Evolutionary conservation across 1,140 invertebrate species (phyloP), one percentile per base, ranked within the genome.

Genomic region (Drosophila subpulchrella): DNA sequence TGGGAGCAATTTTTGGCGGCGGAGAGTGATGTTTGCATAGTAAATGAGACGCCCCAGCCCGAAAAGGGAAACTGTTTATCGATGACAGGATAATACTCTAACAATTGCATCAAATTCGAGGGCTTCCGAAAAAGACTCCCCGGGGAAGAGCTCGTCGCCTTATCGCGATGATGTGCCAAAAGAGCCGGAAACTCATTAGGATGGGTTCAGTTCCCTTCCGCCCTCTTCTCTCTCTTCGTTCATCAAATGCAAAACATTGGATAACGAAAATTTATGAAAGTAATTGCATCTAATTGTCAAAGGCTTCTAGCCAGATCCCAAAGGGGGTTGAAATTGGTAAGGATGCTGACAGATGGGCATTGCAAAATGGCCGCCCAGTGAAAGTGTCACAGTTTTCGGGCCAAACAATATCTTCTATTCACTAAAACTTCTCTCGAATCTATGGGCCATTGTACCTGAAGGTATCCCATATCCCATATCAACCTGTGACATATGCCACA

Each of bases 201-300:
- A 58, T 74, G 60, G 36, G 66, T 60, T 42, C 15, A 2, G 1
- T 20, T 27, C 27, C 50, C 50, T 12, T 53, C 32, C 50, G 57
- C 36, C 61, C 61, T 27, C 30, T 11, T 48, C 41, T 27, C 58
- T 62, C 70, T 63, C 57, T 27, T 63, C n/a, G n/a, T n/a, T 73
- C 70, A 75, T 74, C 58, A 66, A 75, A 58, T 47, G 47, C 54
- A 41, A 76, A 76, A 38, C 72, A 67, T 75, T 66, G 54, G 61
- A 74, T 67, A 57, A 53, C 62, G 39, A 20, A 71, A 61, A 76
- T 61, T 81, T 81, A 76, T 81, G 59, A 76, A 81, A 81, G 54
- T 75, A 80, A 80, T 80, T 81, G 71, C 78, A 71, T 59, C 58
- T 81, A 80, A 81, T 71, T 70, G 56, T 58, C 44, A 53, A 51